Percentiles rank a stretch among this genome's conserved stretches.
These are phyloP conservation scores for Promerops cafer DNA, from an alignment of 2,113 vertebrate species.

Conservation along the genomic window DNA sequence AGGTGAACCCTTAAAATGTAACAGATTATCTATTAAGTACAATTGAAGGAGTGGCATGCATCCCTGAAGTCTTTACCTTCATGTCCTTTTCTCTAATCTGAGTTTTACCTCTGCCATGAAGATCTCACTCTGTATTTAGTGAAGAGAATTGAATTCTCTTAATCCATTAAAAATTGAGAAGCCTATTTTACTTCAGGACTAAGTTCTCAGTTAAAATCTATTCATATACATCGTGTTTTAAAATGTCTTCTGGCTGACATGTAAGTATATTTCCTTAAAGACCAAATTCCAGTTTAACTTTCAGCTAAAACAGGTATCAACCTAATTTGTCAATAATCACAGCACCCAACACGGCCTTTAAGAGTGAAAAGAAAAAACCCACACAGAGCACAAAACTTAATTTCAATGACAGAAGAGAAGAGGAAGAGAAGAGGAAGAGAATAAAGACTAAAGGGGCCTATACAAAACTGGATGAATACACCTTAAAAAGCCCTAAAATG, in stretches of 20 bases:
- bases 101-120: not conserved
- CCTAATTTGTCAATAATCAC: not conserved
- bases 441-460: not conserved
- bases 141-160: not conserved
- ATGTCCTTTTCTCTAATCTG: not conserved
- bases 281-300: not conserved
- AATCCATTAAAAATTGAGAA: not conserved
- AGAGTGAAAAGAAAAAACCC: not conserved
- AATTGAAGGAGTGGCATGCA: not conserved
- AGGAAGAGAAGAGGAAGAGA: no score
- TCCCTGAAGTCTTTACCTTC: not conserved
- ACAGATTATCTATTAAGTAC: not conserved
- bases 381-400: not conserved
- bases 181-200: not conserved
- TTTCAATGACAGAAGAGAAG: not conserved
- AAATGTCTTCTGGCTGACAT: not conserved
- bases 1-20: not conserved
- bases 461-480: not conserved
- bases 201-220: not conserved
- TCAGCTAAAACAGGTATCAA: not conserved
- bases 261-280: not conserved
- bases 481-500: not conserved
- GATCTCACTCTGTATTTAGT: not conserved
- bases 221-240: not conserved
- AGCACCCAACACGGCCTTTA: not conserved